phyloP scores from a whole-genome alignment of 2,888 invertebrate species.

The Eristalis tenax region DNA sequence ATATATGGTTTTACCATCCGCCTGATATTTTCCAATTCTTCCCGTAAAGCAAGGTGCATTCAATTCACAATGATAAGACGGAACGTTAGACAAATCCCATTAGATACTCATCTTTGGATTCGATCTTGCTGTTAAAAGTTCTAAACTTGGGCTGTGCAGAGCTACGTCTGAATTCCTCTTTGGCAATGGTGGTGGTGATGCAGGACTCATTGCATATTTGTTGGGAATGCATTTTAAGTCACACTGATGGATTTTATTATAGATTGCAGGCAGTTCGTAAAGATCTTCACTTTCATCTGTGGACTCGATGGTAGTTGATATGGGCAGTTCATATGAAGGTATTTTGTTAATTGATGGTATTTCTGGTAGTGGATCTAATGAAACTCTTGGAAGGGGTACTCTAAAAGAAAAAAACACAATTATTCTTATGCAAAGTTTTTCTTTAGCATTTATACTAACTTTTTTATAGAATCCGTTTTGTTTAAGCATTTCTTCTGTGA shows the following conservation, averaged over 20 bases:
- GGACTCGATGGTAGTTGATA: background rate
- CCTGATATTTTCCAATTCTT: too few species aligned
- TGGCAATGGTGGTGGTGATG: conserved; percentile 78
- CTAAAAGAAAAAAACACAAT: conserved; percentile 48
- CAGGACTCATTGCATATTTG: conserved; percentile 73
- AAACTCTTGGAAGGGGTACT: conserved; percentile 28
- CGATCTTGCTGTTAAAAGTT: background rate
- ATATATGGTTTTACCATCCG: too few species aligned
- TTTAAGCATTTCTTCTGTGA: conserved; percentile 50
- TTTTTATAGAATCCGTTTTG: conserved; percentile 50
- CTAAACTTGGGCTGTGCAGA: conserved; percentile 6
- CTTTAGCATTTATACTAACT: conserved; percentile 36
- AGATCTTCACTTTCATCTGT: conserved; percentile 29
- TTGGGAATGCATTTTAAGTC: conserved; percentile 71
- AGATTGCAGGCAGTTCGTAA: conserved; percentile 57
- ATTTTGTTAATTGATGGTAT: background rate
- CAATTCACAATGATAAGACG: too few species aligned
- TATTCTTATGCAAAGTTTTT: too few species aligned
- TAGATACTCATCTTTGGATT: conserved; percentile 26
- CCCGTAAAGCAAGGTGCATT: too few species aligned
- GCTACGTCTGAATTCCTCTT: conserved; percentile 75
- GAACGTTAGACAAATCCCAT: background rate
- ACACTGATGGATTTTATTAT: conserved; percentile 57
- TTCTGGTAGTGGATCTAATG: conserved; percentile 44
- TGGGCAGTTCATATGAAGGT: background rate